Evolutionary conservation across 2,797 vertebrate species (phyloP), one percentile per base, ranked within the genome.

Genomic region (Anas georgica): DNA sequence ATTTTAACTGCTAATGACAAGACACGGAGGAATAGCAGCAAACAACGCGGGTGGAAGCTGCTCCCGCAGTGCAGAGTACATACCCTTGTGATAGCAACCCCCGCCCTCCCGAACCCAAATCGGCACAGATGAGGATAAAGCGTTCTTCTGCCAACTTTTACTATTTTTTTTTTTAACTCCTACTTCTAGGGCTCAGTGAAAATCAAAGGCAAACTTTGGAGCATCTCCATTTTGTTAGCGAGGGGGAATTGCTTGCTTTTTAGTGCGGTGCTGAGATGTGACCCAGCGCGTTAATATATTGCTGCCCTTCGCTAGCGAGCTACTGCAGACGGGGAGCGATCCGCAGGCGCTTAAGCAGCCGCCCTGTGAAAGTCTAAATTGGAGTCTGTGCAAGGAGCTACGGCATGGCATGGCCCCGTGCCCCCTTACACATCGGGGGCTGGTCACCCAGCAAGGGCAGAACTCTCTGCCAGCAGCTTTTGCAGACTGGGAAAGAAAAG

Each of bases 1-100:
- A 41, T 60, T 91, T 86, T 69, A 93, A 77, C 63, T 90, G 86
- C 25, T 79, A 91, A 93, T 67, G 78, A 84, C 77, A 74, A 77
- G 83, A 72, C 50, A 25, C 37, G 54, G 69, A 86, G 88, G 64
- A 79, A 67, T 2, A 86, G 75, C 23, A n/a, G 83, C 72, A 73
- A 94, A 63, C 21, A 56, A 26, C 6, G 39, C 22, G 17, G 29
- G 60, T 94, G 83, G 91, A 95, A 96, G 84, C 74, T 84, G 64
- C 43, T 87, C 75, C 82, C 52, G n/a, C 48, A 17, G 75, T 63
- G 75, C 6, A 50, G n/a, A 83, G 86, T 86, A 84, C 90, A 81
- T 7, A 41, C 33, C 76, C 23, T 52, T 79, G 84, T 70, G 72
- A 87, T 2, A 74, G 70, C 21, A 69, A 3, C n/a, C 83, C 75